These are phyloP conservation scores for Paraplagusia blochii DNA, from an alignment of 2,113 vertebrate species.

Conservation along the genomic window DNA sequence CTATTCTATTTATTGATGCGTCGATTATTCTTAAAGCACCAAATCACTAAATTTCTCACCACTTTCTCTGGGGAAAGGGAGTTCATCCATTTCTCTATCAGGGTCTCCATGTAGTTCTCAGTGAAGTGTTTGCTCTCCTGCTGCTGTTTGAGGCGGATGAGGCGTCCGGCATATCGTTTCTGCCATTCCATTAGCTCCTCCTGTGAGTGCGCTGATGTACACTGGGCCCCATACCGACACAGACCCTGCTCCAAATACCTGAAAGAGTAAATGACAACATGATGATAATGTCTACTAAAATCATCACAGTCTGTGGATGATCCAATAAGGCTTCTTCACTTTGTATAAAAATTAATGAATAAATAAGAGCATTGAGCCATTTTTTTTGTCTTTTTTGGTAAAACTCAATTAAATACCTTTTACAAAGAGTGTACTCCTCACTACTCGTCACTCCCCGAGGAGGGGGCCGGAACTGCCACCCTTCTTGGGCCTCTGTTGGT, in stretches of 20 bases:
- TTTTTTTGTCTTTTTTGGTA: no score
- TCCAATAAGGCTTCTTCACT: background rate
- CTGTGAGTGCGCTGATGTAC: slow-evolving; percentile 97
- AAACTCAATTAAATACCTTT: slow-evolving; percentile 79
- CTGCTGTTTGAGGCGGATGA: slow-evolving; percentile 95
- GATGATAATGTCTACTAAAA: no score
- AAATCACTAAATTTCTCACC: slow-evolving; percentile 69
- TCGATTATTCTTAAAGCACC: background rate
- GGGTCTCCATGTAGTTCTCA: slow-evolving; percentile 94
- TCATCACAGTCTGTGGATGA: no score
- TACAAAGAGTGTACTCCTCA: slow-evolving; percentile 96
- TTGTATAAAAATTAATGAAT: background rate
- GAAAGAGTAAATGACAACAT: slow-evolving; percentile 4
- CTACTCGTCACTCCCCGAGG: slow-evolving; percentile 97
- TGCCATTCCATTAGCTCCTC: slow-evolving; percentile 98
- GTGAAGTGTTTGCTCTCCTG: slow-evolving; percentile 94
- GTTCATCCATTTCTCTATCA: slow-evolving; percentile 99
- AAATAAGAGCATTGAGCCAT: background rate
- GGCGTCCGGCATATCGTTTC: slow-evolving; percentile 90
- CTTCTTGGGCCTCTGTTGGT: slow-evolving; percentile 79
- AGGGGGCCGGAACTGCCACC: slow-evolving; percentile 96
- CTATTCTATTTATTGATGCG: background rate
- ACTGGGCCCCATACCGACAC: slow-evolving; percentile 97
- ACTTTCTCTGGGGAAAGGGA: slow-evolving; percentile 97
- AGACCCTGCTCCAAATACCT: slow-evolving; percentile 97